These are phyloP conservation scores for Enteromius radiatus DNA, from an alignment of 2,797 vertebrate species.

Conservation along the genomic window DNA sequence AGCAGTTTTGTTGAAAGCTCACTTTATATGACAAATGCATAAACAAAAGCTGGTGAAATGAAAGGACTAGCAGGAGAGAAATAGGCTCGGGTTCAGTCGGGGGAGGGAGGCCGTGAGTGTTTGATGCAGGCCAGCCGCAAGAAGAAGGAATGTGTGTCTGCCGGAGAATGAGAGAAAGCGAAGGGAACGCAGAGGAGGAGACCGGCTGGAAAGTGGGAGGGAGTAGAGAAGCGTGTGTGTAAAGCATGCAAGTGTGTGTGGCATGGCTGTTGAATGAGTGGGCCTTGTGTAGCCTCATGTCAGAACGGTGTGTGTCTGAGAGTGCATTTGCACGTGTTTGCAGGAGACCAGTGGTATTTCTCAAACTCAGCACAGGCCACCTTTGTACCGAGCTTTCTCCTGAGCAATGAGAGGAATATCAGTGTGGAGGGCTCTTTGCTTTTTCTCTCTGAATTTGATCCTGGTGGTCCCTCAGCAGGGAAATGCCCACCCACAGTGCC, in stretches of 20 bases:
- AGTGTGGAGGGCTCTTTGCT: conserved; percentile 46
- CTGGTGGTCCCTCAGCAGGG: conserved; percentile 61
- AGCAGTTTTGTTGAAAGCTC: not conserved
- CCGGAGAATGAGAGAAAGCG: conserved; percentile 61
- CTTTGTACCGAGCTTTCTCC: conserved; percentile 22
- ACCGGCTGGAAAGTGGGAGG: conserved; percentile 41
- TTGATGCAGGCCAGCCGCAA: conserved; percentile 45
- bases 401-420: conserved; percentile 54
- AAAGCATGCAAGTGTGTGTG: conserved; percentile 60
- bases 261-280: conserved; percentile 82
- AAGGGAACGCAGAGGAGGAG: conserved; percentile 26
- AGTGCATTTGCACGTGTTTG: not conserved
- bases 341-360: conserved; percentile 31
- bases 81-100: conserved; percentile 61
- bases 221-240: conserved; percentile 39
- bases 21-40: not conserved
- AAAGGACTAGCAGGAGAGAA: conserved; percentile 22
- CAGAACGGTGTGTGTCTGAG: conserved; percentile 3
- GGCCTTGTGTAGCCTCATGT: conserved; percentile 69
- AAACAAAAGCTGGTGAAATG: not conserved
- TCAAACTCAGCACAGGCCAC: conserved; percentile 23
- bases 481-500: conserved; percentile 82
- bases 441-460: conserved; percentile 8
- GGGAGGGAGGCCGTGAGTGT: conserved; percentile 56
- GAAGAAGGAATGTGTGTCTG: conserved; percentile 56